Percentiles rank a stretch among this genome's conserved stretches.
Evolutionary conservation across 2,888 invertebrate genomes (phyloP).

Genomic region (Clanis bilineata): DNA sequence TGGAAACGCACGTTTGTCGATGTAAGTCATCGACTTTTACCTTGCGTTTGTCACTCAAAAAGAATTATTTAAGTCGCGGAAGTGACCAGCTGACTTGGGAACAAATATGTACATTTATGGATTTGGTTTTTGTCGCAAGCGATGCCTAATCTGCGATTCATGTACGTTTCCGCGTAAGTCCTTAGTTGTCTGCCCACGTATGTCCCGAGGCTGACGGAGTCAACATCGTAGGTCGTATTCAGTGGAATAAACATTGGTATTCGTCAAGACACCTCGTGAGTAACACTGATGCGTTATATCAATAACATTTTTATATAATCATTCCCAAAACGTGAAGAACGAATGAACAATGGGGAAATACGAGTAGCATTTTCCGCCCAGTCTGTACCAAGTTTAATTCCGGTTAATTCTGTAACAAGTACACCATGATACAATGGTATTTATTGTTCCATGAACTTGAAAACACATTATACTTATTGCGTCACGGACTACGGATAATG

Average conservation of each 20-base stretch:
- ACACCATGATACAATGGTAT: background rate
- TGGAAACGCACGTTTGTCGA: conserved; percentile 22
- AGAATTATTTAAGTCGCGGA: conserved; percentile 18
- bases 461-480: background rate
- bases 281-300: conserved; percentile 43
- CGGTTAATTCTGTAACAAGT: background rate
- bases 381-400: background rate
- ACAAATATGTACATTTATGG: conserved; percentile 29
- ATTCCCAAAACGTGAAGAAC: conserved; percentile 42
- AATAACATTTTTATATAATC: conserved; percentile 31
- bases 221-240: conserved; percentile 46
- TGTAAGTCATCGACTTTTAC: conserved; percentile 22
- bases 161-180: conserved; percentile 68
- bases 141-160: conserved; percentile 49
- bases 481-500: background rate
- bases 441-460: background rate
- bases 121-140: conserved; percentile 38
- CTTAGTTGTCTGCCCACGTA: conserved; percentile 73
- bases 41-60: conserved; percentile 23
- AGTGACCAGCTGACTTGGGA: conserved; percentile 4
- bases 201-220: conserved; percentile 58
- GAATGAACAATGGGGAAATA: conserved; percentile 28
- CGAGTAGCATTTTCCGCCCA: too few species aligned
- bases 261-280: conserved; percentile 52
- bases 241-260: conserved; percentile 59